phyloP scores from a whole-genome alignment of 2,797 vertebrate species.

The Phrynocephalus guinanensis region DNA sequence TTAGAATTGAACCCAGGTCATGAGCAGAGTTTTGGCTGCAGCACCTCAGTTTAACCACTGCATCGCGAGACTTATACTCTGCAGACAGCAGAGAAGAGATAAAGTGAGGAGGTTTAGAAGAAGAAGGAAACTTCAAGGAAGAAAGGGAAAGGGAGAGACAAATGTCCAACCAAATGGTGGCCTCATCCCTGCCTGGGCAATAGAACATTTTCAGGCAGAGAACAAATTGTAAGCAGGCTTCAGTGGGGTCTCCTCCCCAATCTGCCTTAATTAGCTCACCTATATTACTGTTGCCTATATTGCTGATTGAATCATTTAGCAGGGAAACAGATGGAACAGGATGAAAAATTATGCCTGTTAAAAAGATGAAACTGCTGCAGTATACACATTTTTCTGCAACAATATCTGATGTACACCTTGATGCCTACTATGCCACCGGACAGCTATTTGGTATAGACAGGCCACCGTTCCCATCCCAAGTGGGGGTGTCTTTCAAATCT shows the following conservation, averaged over 20 bases:
- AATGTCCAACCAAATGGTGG: too few species aligned
- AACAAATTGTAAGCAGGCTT: not conserved
- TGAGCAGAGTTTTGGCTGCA: too few species aligned
- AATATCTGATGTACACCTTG: too few species aligned
- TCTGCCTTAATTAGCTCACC: not conserved
- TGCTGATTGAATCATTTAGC: not conserved
- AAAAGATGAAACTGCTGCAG: not conserved
- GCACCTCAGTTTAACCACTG: too few species aligned
- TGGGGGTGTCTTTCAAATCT: too few species aligned
- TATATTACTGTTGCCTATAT: too few species aligned
- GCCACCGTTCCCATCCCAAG: not conserved
- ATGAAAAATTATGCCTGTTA: not conserved
- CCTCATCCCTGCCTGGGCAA: not conserved
- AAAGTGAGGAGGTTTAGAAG: not conserved
- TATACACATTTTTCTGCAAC: not conserved
- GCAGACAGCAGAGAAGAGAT: not conserved
- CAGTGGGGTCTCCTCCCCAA: not conserved
- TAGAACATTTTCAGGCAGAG: not conserved
- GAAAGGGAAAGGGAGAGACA: not conserved
- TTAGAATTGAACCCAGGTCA: too few species aligned
- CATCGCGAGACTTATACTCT: too few species aligned
- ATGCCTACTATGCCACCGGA: not conserved
- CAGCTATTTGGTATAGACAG: not conserved
- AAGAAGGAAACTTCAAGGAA: not conserved
- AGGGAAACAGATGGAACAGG: not conserved